Evolutionary conservation across 2,888 invertebrate genomes (phyloP), one percentile per base, ranked within the genome.

Genomic region (Steinernema hermaphroditum): DNA sequence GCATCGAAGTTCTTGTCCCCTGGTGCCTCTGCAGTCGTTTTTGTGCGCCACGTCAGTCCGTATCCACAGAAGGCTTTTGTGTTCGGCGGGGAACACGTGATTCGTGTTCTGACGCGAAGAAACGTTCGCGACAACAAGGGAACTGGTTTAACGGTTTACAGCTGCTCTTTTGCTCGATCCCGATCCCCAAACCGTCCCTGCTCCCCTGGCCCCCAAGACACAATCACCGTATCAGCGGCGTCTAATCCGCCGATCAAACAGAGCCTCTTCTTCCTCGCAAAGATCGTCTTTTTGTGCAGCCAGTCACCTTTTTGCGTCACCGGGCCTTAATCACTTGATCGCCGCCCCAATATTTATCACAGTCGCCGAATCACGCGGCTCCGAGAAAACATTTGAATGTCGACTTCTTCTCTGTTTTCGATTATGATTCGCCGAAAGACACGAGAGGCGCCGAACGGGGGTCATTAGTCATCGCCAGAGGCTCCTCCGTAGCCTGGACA

Each of bases 361-460:
- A 6, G 46, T 16, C 22, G 46, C 46, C n/a, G 46, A 54, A 27
- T 49, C 49, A 54, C 24, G 54, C 19, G n/a, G 54, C 27, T 27
- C 6, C 27, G 24, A 14, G 54, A 54, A 54, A 54, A 54, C 54
- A 54, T 54, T 54, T 54, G 22, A 54, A 54, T 54, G 14, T 54
- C 27, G 22, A 6, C n/a, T 46, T 6, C 6, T 8, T 8, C 6
- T 37, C 37, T 37, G 37, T 37, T 37, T 37, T 37, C 37, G 37
- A 37, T 8, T 12, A 12, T 37, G 12, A 37, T 37, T 37, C 37
- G 37, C 37, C 37, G 37, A 37, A 37, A 37, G 37, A 37, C 37
- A 37, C 37, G 37, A n/a, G n/a, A n/a, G n/a, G 4, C 37, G 37
- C 37, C 37, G 37, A 4, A 4, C 46, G 46, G 8, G 16, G 46